phyloP scores from a whole-genome alignment of 2,888 invertebrate species.

The Troides helena region DNA sequence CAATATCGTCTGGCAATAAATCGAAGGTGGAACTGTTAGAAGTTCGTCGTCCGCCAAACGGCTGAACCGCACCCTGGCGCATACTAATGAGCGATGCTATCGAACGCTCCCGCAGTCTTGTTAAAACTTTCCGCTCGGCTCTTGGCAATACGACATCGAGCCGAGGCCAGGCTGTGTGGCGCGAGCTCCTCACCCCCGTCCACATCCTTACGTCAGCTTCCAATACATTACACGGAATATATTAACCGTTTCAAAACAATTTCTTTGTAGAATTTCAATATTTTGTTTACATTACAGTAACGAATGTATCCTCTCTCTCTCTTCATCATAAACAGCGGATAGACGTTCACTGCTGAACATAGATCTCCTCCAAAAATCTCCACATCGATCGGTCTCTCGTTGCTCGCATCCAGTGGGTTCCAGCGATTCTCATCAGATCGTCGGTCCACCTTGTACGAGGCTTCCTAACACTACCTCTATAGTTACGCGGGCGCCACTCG shows the following conservation, averaged over 20 bases:
- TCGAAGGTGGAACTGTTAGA: neutral
- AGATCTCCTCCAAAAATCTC: too few relatives aligned
- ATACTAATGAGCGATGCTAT: slow-evolving; percentile 23
- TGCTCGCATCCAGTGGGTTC: too few relatives aligned
- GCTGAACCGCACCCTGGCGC: slow-evolving; percentile 6
- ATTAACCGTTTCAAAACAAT: neutral
- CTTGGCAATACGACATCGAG: slow-evolving; percentile 8
- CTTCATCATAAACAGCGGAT: too few relatives aligned
- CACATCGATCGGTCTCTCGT: too few relatives aligned
- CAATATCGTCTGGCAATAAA: neutral
- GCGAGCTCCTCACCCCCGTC: neutral
- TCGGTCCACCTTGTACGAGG: too few relatives aligned
- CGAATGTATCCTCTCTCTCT: too few relatives aligned
- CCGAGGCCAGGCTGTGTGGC: neutral
- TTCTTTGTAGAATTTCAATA: neutral
- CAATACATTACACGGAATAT: neutral
- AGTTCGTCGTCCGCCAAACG: slow-evolving; percentile 3
- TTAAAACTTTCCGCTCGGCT: slow-evolving; percentile 20
- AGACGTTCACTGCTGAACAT: too few relatives aligned
- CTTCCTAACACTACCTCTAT: too few relatives aligned
- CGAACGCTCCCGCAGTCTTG: slow-evolving; percentile 13
- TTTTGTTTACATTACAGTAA: too few relatives aligned
- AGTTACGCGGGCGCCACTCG: too few relatives aligned
- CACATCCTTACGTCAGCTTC: neutral
- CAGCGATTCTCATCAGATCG: too few relatives aligned